phyloP scores from a whole-genome alignment of 2,888 invertebrate species.

The Dichetophora obliterata region DNA sequence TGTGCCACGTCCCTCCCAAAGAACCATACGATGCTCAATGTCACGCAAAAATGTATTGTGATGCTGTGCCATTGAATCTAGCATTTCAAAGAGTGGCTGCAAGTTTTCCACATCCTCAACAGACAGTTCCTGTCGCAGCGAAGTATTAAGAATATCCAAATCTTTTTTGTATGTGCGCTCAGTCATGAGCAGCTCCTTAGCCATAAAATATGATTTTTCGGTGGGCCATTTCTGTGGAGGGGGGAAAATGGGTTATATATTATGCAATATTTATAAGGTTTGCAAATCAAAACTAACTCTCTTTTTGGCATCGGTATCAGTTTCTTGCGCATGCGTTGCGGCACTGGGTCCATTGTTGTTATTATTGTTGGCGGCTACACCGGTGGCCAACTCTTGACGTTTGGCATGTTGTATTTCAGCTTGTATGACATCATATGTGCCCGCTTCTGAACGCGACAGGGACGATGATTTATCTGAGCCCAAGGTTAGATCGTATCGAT shows the following conservation, averaged over 20 bases:
- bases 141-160: conserved; percentile 89
- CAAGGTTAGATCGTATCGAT: conserved; percentile 66
- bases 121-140: conserved; percentile 80
- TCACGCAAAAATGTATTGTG: conserved; percentile 85
- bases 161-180: conserved; percentile 96
- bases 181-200: conserved; percentile 95
- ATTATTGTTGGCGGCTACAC: conserved; percentile 53
- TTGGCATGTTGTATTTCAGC: conserved; percentile 67
- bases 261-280: not conserved
- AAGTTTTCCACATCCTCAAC: conserved; percentile 72
- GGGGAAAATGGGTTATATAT: not conserved
- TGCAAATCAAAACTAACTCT: conserved; percentile 51
- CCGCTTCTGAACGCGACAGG: conserved; percentile 68
- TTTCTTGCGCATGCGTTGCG: conserved; percentile 50
- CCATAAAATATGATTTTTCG: conserved; percentile 84
- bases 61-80: conserved; percentile 86
- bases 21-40: conserved; percentile 80
- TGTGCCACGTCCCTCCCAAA: conserved; percentile 78
- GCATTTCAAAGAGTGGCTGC: conserved; percentile 74
- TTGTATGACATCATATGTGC: conserved; percentile 68
- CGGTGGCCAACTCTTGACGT: conserved; percentile 61
- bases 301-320: conserved; percentile 66
- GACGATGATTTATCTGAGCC: conserved; percentile 70
- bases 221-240: conserved; percentile 73
- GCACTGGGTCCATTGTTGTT: conserved; percentile 53